phyloP scores from a whole-genome alignment of 2,888 invertebrate genomes.

The Chloroclysta siterata region DNA sequence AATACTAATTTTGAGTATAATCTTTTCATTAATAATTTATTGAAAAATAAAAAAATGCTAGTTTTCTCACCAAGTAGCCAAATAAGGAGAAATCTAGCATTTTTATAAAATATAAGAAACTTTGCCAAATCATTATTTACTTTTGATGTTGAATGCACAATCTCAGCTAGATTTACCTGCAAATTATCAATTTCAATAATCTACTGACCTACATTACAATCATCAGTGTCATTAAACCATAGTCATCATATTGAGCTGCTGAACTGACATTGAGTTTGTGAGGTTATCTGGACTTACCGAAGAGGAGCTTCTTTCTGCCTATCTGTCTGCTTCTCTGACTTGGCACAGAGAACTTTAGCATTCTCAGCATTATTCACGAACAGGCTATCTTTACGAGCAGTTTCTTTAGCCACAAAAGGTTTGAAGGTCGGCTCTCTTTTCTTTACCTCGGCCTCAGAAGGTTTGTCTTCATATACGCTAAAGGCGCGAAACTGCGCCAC shows the following conservation, averaged over 20 bases:
- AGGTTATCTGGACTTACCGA: constrained; percentile 54
- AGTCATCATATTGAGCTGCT: constrained; percentile 12
- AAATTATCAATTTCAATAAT: constrained; percentile 1
- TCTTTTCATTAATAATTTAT: too few species aligned
- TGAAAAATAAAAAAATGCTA: too few species aligned
- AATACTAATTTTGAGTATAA: too few species aligned
- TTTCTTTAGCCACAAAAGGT: constrained; percentile 74
- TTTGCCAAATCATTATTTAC: too few species aligned
- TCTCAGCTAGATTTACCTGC: not conserved
- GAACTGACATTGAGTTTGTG: constrained; percentile 17
- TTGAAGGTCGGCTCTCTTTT: constrained; percentile 75
- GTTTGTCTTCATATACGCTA: constrained; percentile 89
- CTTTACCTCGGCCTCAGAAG: constrained; percentile 73
- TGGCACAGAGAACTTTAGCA: constrained; percentile 65
- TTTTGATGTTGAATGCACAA: not conserved
- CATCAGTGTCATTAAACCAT: constrained; percentile 1
- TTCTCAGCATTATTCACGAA: constrained; percentile 68
- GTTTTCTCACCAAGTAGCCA: too few species aligned
- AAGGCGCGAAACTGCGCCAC: constrained; percentile 91
- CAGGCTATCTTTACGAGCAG: constrained; percentile 66
- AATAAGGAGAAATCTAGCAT: too few species aligned
- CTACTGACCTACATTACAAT: constrained; percentile 4
- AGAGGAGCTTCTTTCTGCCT: constrained; percentile 60
- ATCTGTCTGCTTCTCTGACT: constrained; percentile 68
- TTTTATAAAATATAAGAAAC: too few species aligned